Evolutionary conservation across 2,113 vertebrate genomes (phyloP).

Genomic region (Isichthys henryi): DNA sequence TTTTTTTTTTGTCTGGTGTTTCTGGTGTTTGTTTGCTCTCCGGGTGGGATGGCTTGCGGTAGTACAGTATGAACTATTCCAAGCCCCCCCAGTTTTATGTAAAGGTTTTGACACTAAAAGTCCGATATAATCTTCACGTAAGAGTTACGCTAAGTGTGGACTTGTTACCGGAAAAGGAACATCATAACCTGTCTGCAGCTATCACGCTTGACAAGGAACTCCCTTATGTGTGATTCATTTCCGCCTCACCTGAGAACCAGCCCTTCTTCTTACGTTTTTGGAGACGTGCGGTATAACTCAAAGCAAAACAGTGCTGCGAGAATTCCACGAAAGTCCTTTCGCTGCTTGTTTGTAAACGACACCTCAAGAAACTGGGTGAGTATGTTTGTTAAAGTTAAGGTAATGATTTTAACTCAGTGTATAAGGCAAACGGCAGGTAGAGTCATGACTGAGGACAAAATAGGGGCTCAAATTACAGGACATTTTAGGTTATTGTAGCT

Average conservation of each 20-base stretch:
- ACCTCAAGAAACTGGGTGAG: background rate
- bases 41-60: background rate
- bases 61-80: background rate
- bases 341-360: background rate
- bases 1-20: background rate
- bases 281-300: background rate
- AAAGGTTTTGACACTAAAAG: background rate
- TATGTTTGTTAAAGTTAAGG: background rate
- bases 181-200: background rate
- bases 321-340: background rate
- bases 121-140: background rate
- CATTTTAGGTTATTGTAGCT: background rate
- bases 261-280: background rate
- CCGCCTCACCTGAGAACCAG: background rate
- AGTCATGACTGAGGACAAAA: background rate
- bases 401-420: background rate
- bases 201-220: background rate
- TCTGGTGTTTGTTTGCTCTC: background rate
- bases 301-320: background rate
- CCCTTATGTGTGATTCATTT: background rate
- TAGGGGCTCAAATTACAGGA: background rate
- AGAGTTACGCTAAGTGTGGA: background rate
- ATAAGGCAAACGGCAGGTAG: background rate
- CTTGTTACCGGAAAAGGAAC: background rate
- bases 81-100: background rate